These are phyloP conservation scores for Spodoptera litura DNA, from an alignment of 1,140 invertebrate species.

Conservation along the genomic window DNA sequence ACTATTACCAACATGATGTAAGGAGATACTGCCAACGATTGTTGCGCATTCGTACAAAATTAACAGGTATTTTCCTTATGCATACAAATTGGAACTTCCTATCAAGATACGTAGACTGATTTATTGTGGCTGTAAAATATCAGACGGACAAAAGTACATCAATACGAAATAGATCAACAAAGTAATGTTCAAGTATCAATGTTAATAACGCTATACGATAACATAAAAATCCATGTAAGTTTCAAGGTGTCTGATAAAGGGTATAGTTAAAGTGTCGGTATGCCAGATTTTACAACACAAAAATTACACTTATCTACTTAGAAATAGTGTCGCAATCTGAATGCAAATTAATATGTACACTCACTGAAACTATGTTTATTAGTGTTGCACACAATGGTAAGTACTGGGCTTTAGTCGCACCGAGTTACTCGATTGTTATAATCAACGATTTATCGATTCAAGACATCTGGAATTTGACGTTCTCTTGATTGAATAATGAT, in stretches of 20 bases:
- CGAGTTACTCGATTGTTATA: conserved; percentile 28
- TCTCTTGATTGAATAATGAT: conserved; percentile 60
- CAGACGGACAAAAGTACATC: too few relatives aligned
- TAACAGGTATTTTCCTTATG: not conserved
- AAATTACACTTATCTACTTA: conserved; percentile 10
- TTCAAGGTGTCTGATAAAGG: too few relatives aligned
- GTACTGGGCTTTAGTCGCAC: conserved; percentile 9
- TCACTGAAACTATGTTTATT: conserved; percentile 36
- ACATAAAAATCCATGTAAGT: too few relatives aligned
- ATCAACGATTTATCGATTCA: conserved; percentile 31
- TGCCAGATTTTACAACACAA: conserved; percentile 11
- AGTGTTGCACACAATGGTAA: conserved; percentile 12
- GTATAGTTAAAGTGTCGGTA: not conserved
- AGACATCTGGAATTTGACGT: conserved; percentile 37
- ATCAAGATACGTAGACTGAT: not conserved
- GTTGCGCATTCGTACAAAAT: conserved; percentile 3
- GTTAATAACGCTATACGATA: too few relatives aligned
- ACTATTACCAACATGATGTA: conserved; percentile 33
- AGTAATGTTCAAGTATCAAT: too few relatives aligned
- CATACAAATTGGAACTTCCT: conserved; percentile 7
- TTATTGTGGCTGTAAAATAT: too few relatives aligned
- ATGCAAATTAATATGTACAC: conserved; percentile 24
- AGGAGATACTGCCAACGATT: conserved; percentile 30
- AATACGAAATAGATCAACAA: too few relatives aligned
- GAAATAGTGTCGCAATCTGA: conserved; percentile 25